These are phyloP conservation scores for Muschampia plurimacula DNA, from an alignment of 2,888 invertebrate species.

Conservation along the genomic window DNA sequence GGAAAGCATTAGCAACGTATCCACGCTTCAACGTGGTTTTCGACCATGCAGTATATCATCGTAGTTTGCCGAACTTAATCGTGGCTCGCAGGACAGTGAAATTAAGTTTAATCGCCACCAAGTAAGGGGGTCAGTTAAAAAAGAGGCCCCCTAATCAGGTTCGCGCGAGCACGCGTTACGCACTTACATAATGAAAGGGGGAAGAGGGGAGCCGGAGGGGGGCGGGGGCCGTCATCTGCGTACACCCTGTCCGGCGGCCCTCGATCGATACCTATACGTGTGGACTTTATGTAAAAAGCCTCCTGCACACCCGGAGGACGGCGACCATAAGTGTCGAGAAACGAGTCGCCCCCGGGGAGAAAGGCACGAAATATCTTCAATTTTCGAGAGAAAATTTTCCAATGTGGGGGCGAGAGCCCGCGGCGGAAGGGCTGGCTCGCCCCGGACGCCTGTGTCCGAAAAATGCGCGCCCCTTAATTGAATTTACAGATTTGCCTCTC, in stretches of 20 bases:
- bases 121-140: constrained; percentile 84
- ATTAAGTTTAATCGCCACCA: constrained; percentile 82
- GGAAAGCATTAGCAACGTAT: constrained; percentile 13
- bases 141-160: constrained; percentile 84
- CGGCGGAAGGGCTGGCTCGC: constrained; percentile 80
- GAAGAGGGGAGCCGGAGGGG: constrained; percentile 66
- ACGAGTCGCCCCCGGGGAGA: constrained; percentile 83
- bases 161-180: constrained; percentile 85
- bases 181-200: constrained; percentile 86
- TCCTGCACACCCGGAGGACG: constrained; percentile 84
- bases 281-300: constrained; percentile 86
- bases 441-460: constrained; percentile 80
- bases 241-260: constrained; percentile 84
- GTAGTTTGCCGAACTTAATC: constrained; percentile 55
- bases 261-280: constrained; percentile 85
- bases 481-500: constrained; percentile 84
- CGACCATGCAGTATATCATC: constrained; percentile 37
- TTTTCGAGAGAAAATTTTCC: constrained; percentile 86
- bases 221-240: constrained; percentile 82
- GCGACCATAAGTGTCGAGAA: constrained; percentile 85
- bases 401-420: constrained; percentile 81
- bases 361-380: constrained; percentile 84
- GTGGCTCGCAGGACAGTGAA: constrained; percentile 70
- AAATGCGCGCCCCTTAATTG: constrained; percentile 83
- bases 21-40: constrained; percentile 16